Evolutionary conservation across 2,888 invertebrate species (phyloP), one percentile per base, ranked within the genome.

Genomic region (Watsonalla cultraria): DNA sequence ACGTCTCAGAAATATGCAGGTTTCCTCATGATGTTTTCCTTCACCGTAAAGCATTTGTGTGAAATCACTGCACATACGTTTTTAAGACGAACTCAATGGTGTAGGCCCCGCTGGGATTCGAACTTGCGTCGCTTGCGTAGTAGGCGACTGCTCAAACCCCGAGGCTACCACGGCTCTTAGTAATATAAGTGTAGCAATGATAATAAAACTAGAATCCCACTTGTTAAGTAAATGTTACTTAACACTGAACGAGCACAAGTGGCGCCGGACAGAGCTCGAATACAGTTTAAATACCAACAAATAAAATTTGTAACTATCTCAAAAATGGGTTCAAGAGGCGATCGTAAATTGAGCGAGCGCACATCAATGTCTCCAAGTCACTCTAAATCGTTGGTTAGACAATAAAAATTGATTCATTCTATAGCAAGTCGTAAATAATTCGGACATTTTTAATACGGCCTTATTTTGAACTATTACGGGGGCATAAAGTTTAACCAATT

Each of bases 381-480:
- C 72, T 78, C 78, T 70, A 70, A 74, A 80, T 77, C 73, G 76
- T 64, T 70, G 65, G 51, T 72, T 68, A 72, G 71, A 81, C 81
- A 82, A 80, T 88, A 87, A 87, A 87, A 75, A 69, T 71, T 80
- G 82, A 81, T 84, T 85, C 80, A 82, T 80, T 72, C 65, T 61
- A 66, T 75, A 70, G 68, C 70, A 65, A 70, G 69, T 72, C 79
- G 74, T 87, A 88, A 87, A 86, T 86, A 74, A 77, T 61, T 50
- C 68, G 76, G 87, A 86, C 86, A 80, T 75, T 77, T 87, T 84
- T 82, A 84, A 84, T 83, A 75, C 78, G 74, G 65, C 67, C 77
- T 82, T 78, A 85, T 86, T 89, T 85, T 84, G 82, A 85, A 82
- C 87, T 84, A 86, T 89, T 85, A 86, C 86, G 67, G 72, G 65